Percentiles rank a stretch among this genome's conserved stretches.
Conservation (phyloP, 2,888 invertebrate species). For the Nineta flava region DNA sequence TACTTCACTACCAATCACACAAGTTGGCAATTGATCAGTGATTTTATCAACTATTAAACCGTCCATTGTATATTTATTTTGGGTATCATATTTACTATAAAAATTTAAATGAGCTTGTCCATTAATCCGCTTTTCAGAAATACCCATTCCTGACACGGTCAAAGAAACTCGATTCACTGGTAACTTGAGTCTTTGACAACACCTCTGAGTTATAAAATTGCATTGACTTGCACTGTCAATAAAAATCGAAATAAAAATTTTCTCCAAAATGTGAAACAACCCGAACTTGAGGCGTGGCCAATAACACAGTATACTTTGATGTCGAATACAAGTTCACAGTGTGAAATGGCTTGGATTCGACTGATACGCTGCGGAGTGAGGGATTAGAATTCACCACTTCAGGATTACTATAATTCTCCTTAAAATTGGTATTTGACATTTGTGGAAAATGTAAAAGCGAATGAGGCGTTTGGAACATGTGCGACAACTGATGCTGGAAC, state of each 20-base stretch:
- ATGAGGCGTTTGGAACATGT: no score
- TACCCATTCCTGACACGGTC: not conserved
- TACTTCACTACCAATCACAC: no score
- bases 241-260: not conserved
- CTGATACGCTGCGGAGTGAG: not conserved
- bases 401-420: not conserved
- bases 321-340: slow-evolving; percentile 1
- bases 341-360: not conserved
- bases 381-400: not conserved
- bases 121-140: not conserved
- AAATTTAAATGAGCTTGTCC: not conserved
- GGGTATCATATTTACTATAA: not conserved
- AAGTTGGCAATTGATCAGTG: no score
- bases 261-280: not conserved
- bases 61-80: not conserved
- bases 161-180: not conserved
- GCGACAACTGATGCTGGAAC: not conserved
- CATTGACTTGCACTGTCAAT: slow-evolving; percentile 2
- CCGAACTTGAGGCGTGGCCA: not conserved
- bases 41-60: not conserved
- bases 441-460: not conserved
- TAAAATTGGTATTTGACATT: not conserved
- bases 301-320: not conserved
- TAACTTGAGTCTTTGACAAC: no score
- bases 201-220: not conserved